Base-by-base conservation (phyloP, 2,113 vertebrate species). In the Atractosteus spatula region DNA sequence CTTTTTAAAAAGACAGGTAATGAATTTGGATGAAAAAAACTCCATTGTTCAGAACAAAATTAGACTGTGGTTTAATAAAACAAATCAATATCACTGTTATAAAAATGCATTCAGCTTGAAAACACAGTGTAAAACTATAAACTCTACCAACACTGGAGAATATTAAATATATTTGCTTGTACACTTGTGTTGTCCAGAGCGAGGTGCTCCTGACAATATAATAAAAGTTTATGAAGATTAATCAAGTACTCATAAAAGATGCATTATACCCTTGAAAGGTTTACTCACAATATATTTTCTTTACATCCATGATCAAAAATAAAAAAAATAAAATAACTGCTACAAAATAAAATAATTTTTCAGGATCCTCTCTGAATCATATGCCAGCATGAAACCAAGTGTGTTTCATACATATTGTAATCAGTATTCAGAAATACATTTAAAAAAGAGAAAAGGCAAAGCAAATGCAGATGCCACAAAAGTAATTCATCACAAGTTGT, bases 31-130 rank as follows among this genome's bases (percentile, higher is more conserved):
- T 62, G 44, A 73, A 66, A 43, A 16, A 51, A 65, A 44, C 42
- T 72, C 45, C 41, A 17, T 41, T 43, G 51, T 41, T 70, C 54
- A 61, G 73, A 62, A 71, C 55, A 74, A 73, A 77, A 72, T 72
- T 56, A 79, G 66, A 70, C 72, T 55, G 56, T 55, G n/a, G 51
- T 77, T 62, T 70, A 79, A 75, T 74, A 69, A 72, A 70, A 77
- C 47, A 29, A 77, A 79, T 79, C 75, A 79, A 79, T 79, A 79
- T n/a, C 70, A 75, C 41, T 75, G 66, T 62, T 72, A 77, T 72
- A 72, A 77, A 43, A 71, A 41, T 57, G 45, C 11, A 43, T 14
- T 55, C 66, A 62, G 72, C 64, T 67, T 54, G 65, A 66, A 55
- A 57, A 4, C 70, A 66, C 67, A 71, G 62, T 68, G 71, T 41